Evolutionary conservation across 2,888 invertebrate species (phyloP).

Genomic region (Mantis religiosa): DNA sequence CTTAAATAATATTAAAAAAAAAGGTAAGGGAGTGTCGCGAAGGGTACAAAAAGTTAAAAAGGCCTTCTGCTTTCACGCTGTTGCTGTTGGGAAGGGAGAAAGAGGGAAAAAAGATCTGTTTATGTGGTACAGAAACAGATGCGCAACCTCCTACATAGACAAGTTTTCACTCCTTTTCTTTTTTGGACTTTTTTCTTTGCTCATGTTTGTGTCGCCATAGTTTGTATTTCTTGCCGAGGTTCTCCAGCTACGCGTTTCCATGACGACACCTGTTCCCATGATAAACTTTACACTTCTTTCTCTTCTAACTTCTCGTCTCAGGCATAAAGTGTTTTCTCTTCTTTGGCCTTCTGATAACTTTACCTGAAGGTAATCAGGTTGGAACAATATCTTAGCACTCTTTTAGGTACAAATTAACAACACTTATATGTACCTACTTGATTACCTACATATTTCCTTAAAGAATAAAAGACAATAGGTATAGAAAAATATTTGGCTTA

Average conservation of each 20-base stretch:
- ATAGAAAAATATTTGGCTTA: too few species aligned
- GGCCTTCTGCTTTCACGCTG: slow-evolving; percentile 10
- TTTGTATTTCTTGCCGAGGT: neutral
- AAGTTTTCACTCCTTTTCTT: neutral
- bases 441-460: too few species aligned
- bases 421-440: too few species aligned
- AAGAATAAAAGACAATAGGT: too few species aligned
- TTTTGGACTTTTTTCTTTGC: slow-evolving; percentile 5
- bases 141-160: slow-evolving; percentile 13
- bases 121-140: slow-evolving; percentile 14
- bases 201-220: slow-evolving; percentile 13
- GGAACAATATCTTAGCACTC: too few species aligned
- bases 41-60: neutral
- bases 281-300: slow-evolving; percentile 17
- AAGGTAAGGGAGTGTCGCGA: neutral
- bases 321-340: neutral
- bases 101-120: slow-evolving; percentile 4
- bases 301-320: neutral
- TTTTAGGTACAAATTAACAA: too few species aligned
- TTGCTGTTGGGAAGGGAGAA: slow-evolving; percentile 2
- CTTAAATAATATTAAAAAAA: slow-evolving; percentile 15
- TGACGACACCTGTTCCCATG: slow-evolving; percentile 24
- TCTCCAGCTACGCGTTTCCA: slow-evolving; percentile 2
- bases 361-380: too few species aligned
- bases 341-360: neutral